These are phyloP conservation scores for Erebia ligea DNA, from an alignment of 2,888 invertebrate genomes.

Conservation along the genomic window DNA sequence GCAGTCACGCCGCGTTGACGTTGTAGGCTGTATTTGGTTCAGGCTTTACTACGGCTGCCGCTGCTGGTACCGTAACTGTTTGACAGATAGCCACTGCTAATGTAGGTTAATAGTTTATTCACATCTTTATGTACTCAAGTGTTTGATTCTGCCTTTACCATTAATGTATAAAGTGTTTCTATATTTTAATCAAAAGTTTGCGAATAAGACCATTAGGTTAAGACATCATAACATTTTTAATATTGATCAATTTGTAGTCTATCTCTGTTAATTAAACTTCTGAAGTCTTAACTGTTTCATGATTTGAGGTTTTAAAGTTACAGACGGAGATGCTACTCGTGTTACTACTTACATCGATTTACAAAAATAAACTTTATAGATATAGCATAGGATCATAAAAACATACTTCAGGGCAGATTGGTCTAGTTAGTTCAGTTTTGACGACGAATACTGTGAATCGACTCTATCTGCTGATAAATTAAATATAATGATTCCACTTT, in stretches of 20 bases:
- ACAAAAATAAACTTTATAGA: too few relatives aligned
- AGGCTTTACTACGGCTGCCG: neutral
- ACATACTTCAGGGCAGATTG: too few relatives aligned
- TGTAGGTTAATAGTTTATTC: conserved; percentile 34
- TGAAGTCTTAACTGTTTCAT: too few relatives aligned
- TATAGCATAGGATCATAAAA: too few relatives aligned
- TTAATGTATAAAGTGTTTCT: neutral
- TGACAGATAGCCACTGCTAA: conserved; percentile 55
- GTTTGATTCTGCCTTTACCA: neutral
- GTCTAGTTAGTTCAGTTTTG: neutral
- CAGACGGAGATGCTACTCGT: too few relatives aligned
- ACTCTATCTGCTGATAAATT: conserved; percentile 4
- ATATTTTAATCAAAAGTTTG: neutral
- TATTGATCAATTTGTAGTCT: neutral
- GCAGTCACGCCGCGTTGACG: neutral
- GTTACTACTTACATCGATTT: too few relatives aligned
- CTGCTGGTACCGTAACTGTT: conserved; percentile 42
- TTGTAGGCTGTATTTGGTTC: neutral
- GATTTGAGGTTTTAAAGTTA: too few relatives aligned
- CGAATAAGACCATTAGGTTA: neutral
- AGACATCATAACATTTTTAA: neutral
- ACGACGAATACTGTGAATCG: conserved; percentile 1
- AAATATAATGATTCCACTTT: conserved; percentile 17
- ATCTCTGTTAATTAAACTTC: neutral
- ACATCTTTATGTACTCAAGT: conserved; percentile 6